phyloP scores from a whole-genome alignment of 1,140 invertebrate species.

The Forficula auricularia region DNA sequence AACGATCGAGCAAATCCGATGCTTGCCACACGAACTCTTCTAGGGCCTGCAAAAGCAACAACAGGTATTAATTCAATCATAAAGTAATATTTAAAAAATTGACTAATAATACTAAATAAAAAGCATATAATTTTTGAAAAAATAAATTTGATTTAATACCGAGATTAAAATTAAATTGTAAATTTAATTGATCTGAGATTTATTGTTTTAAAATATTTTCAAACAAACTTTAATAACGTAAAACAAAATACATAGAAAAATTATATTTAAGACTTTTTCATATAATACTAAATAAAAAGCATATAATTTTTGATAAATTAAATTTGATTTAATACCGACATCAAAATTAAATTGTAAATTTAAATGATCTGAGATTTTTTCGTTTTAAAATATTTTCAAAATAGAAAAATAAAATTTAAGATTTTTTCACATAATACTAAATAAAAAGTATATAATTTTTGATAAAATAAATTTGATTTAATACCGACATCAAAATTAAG shows the following conservation, averaged over 20 bases:
- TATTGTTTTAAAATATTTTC: neutral
- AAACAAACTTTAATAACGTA: neutral
- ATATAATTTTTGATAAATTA: constrained; percentile 2
- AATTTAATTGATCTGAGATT: neutral
- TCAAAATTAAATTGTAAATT: neutral
- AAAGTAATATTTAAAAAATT: constrained; percentile 2
- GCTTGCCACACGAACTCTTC: constrained; percentile 94
- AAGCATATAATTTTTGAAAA: neutral
- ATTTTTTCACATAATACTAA: constrained; percentile 19
- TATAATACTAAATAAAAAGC: constrained; percentile 19
- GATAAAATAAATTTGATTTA: no score
- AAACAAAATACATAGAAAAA: no score
- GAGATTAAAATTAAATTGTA: neutral
- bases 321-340: no score
- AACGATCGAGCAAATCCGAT: constrained; percentile 71
- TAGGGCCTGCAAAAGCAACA: constrained; percentile 49
- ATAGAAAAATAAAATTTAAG: no score
- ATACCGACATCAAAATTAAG: neutral
- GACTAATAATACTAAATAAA: constrained; percentile 2
- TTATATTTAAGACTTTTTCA: neutral
- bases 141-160: no score
- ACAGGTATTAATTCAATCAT: constrained; percentile 10
- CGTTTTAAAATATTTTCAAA: neutral
- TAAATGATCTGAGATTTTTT: neutral
- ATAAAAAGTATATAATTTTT: constrained; percentile 6